These are phyloP conservation scores for Proisotoma minuta DNA, from an alignment of 2,888 invertebrate genomes.

Conservation along the genomic window DNA sequence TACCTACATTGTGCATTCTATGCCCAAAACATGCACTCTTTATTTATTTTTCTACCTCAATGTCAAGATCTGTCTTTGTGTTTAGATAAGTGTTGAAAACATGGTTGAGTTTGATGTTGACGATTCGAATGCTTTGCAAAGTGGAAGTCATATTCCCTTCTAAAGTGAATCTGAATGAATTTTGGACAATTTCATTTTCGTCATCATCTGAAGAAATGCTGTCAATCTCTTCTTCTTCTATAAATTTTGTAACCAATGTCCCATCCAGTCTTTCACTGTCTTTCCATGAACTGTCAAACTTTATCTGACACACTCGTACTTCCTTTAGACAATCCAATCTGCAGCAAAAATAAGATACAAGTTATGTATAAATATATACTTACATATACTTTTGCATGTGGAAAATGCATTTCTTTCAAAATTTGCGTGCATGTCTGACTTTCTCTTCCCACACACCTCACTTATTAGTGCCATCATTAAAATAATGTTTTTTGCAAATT, in stretches of 20 bases:
- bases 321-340: slow-evolving; percentile 38
- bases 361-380: no score
- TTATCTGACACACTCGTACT: slow-evolving; percentile 32
- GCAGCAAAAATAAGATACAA: not conserved
- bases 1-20: not conserved
- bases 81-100: slow-evolving; percentile 34
- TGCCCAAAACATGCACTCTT: not conserved
- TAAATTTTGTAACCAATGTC: slow-evolving; percentile 32
- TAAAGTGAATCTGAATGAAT: slow-evolving; percentile 27
- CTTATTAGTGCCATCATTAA: no score
- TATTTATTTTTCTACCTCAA: slow-evolving; percentile 46
- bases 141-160: slow-evolving; percentile 30
- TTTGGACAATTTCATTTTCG: slow-evolving; percentile 44
- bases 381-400: no score
- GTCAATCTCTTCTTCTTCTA: slow-evolving; percentile 48
- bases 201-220: slow-evolving; percentile 50
- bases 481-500: no score
- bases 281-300: slow-evolving; percentile 41
- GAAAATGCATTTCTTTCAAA: no score
- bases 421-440: no score
- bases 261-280: slow-evolving; percentile 37
- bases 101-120: slow-evolving; percentile 38
- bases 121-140: slow-evolving; percentile 13
- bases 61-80: slow-evolving; percentile 46
- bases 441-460: no score